phyloP scores from a whole-genome alignment of 2,888 invertebrate species.

The Diplolepis rosae region DNA sequence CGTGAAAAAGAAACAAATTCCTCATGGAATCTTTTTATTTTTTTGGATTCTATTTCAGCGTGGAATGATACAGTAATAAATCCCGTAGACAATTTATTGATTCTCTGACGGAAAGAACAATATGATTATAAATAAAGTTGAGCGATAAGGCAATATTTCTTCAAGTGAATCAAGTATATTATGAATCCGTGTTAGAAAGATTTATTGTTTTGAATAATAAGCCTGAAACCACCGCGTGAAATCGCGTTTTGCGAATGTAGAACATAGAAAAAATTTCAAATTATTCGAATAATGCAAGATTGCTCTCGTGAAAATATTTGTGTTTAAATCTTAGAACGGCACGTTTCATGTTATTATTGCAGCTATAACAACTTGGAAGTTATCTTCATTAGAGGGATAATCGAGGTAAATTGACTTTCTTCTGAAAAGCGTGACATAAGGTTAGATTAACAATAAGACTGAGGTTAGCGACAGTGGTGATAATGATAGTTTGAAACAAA shows the following conservation, averaged over 20 bases:
- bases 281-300: background rate
- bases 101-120: background rate
- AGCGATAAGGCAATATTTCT: background rate
- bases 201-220: background rate
- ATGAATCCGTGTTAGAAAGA: background rate
- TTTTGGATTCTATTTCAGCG: constrained; percentile 14
- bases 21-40: constrained; percentile 18
- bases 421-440: constrained; percentile 28
- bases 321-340: constrained; percentile 1
- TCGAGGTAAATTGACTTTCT: constrained; percentile 16
- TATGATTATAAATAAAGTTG: too few species aligned
- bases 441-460: constrained; percentile 48
- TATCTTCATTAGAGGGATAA: constrained; percentile 26
- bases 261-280: background rate
- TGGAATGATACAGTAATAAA: constrained; percentile 32
- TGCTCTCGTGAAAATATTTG: constrained; percentile 1
- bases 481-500: constrained; percentile 55
- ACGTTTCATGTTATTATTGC: constrained; percentile 19
- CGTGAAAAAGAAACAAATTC: constrained; percentile 55
- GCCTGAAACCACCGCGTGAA: background rate
- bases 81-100: background rate
- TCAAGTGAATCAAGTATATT: background rate
- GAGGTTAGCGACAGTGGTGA: constrained; percentile 54
- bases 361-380: constrained; percentile 10
- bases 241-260: background rate